Evolutionary conservation across 2,888 invertebrate species (phyloP).

Genomic region (Archaeoteleia sp.): DNA sequence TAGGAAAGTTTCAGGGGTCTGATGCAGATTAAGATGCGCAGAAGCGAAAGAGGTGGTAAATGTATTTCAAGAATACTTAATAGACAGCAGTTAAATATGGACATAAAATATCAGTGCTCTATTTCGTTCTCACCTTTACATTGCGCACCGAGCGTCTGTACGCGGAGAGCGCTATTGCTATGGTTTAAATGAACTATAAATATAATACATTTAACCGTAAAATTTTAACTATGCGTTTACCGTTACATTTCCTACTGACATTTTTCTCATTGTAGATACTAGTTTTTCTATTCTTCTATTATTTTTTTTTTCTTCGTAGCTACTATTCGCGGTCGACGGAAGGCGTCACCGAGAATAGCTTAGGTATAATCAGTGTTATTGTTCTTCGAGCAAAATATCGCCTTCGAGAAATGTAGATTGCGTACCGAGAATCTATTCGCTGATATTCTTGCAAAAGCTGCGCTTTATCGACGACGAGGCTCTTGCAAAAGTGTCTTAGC

Average conservation of each 20-base stretch:
- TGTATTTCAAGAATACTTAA: slow-evolving; percentile 27
- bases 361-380: slow-evolving; percentile 50
- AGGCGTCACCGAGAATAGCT: slow-evolving; percentile 44
- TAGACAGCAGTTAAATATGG: slow-evolving; percentile 25
- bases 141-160: slow-evolving; percentile 23
- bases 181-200: slow-evolving; percentile 50
- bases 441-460: slow-evolving; percentile 40
- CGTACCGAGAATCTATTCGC: slow-evolving; percentile 41
- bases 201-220: slow-evolving; percentile 51
- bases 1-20: too few species aligned
- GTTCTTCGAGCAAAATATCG: slow-evolving; percentile 43
- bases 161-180: slow-evolving; percentile 34
- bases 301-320: slow-evolving; percentile 36
- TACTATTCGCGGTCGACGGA: slow-evolving; percentile 44
- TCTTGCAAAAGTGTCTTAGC: slow-evolving; percentile 13
- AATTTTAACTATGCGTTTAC: slow-evolving; percentile 49
- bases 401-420: slow-evolving; percentile 50
- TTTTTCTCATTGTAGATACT: slow-evolving; percentile 40
- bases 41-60: too few species aligned
- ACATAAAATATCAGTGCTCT: slow-evolving; percentile 40
- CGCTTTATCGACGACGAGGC: slow-evolving; percentile 25
- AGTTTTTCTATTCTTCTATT: slow-evolving; percentile 23
- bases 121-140: slow-evolving; percentile 37
- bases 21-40: too few species aligned
- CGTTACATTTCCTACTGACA: slow-evolving; percentile 50